A percentile compares a stretch with the other conserved stretches of the same genome.
phyloP scores from a whole-genome alignment of 2,797 vertebrate genomes.

The Falco rusticolus region DNA sequence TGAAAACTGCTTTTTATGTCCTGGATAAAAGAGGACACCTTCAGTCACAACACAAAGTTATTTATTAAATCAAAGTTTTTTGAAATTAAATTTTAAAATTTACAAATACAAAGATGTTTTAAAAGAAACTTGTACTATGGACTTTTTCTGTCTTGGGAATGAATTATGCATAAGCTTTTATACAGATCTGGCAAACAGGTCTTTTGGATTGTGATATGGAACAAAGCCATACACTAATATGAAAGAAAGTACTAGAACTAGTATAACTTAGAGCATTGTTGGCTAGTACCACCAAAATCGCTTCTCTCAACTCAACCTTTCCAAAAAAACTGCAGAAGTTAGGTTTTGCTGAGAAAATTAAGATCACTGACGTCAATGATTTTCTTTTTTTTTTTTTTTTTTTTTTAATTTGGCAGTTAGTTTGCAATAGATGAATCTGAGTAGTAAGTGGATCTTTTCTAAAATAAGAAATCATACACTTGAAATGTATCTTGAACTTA shows the following conservation, averaged over 20 bases:
- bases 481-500: conserved; percentile 25
- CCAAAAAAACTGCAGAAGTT: neutral
- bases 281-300: neutral
- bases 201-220: neutral
- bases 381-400: neutral
- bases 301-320: neutral
- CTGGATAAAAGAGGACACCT: neutral
- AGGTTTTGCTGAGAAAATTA: neutral
- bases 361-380: neutral
- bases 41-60: neutral
- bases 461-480: conserved; percentile 34
- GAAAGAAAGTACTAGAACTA: neutral
- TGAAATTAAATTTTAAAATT: neutral
- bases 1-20: neutral
- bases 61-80: neutral
- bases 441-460: conserved; percentile 50
- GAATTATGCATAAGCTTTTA: neutral
- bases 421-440: conserved; percentile 17
- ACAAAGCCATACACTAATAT: neutral
- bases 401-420: neutral
- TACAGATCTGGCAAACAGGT: neutral
- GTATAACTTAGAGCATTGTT: neutral
- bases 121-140: neutral
- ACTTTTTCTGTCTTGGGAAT: neutral
- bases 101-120: neutral